Percentiles rank a stretch among this genome's conserved stretches.
Conservation (phyloP, 2,113 vertebrate genomes). For the Natator depressus region DNA sequence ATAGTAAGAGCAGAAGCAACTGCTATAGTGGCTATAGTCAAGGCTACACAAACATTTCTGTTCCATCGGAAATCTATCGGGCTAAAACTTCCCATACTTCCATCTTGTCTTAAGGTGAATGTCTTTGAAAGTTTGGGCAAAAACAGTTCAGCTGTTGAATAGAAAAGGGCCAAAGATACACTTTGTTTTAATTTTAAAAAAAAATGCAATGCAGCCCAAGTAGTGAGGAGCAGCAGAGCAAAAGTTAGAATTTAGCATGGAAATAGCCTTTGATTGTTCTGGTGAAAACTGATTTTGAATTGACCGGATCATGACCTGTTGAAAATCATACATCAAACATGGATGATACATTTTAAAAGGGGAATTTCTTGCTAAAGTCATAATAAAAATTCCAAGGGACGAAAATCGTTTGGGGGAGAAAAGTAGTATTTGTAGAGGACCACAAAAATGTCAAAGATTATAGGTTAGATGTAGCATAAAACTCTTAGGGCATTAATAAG, state of each 20-base stretch:
- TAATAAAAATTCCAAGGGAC: not conserved
- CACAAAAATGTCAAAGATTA: fast-evolving
- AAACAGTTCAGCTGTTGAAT: not conserved
- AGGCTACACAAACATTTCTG: not conserved
- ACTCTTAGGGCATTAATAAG: not conserved
- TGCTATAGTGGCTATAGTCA: not conserved
- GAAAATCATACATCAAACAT: not conserved
- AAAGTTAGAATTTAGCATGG: not conserved
- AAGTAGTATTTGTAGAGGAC: not conserved
- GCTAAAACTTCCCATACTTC: not conserved
- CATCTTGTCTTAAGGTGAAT: not conserved
- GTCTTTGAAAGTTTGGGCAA: not conserved
- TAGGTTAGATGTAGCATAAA: not conserved
- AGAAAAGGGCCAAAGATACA: not conserved
- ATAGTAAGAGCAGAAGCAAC: not conserved
- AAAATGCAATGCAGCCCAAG: not conserved
- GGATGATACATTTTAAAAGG: not conserved
- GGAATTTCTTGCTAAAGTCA: not conserved
- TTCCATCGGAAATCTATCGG: not conserved
- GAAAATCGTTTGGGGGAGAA: not conserved
- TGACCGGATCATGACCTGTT: fast-evolving
- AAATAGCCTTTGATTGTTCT: not conserved
- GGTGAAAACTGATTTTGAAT: not conserved
- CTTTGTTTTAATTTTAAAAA: not conserved
- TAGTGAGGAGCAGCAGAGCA: not conserved